Conservation (phyloP, 2,888 invertebrate genomes). For the Ophioninae sp. region DNA sequence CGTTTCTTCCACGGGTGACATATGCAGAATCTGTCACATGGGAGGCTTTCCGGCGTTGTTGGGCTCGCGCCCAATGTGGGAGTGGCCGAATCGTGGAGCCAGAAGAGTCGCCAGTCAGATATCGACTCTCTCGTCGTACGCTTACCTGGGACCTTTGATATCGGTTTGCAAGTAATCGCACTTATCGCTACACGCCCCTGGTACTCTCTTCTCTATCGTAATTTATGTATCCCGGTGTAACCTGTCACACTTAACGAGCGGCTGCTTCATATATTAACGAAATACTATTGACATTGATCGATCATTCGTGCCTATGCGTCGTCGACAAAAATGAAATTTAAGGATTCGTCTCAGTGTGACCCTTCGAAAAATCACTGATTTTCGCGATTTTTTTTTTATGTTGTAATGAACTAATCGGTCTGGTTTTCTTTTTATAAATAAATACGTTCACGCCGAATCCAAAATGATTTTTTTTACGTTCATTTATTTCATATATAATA, state of each 20-base stretch:
- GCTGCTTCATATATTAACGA: background rate
- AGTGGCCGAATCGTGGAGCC: constrained; percentile 64
- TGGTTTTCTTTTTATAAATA: no score
- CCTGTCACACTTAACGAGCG: background rate
- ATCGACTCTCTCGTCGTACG: constrained; percentile 70
- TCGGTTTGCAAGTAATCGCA: constrained; percentile 77
- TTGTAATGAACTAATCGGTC: no score
- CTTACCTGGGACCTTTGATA: constrained; percentile 75
- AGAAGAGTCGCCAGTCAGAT: constrained; percentile 67
- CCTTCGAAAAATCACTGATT: no score
- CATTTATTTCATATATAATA: no score
- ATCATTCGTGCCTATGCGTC: background rate
- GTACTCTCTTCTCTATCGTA: background rate
- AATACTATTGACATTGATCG: constrained; percentile 13
- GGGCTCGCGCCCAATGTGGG: constrained; percentile 65
- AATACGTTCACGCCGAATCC: no score
- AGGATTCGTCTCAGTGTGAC: no score
- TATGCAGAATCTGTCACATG: constrained; percentile 80
- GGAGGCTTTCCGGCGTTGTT: constrained; percentile 70
- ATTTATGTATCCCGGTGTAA: background rate
- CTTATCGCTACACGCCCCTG: background rate
- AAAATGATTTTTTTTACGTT: no score
- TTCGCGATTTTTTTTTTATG: no score
- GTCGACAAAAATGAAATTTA: no score
- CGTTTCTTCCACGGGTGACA: constrained; percentile 70